Evolutionary conservation across 2,888 invertebrate species (phyloP).

Genomic region (Halocaridina rubra): DNA sequence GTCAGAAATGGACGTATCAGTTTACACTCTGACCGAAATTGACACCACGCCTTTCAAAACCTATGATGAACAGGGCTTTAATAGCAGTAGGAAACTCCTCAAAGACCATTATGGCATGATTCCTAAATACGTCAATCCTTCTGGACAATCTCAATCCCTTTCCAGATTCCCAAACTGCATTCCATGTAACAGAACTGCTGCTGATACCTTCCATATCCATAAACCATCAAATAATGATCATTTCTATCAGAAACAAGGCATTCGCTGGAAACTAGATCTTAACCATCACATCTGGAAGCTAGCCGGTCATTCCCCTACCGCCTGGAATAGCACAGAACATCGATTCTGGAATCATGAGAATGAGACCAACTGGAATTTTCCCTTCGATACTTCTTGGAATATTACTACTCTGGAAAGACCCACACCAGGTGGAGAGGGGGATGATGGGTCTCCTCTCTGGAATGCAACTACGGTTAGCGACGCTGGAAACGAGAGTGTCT

Average conservation of each 20-base stretch:
- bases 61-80: neutral
- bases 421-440: neutral
- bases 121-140: neutral
- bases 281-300: neutral
- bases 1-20: constrained; percentile 13
- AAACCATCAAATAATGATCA: neutral
- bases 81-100: constrained; percentile 1
- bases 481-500: neutral
- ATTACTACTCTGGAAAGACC: neutral
- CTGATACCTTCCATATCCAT: neutral
- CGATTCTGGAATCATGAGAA: neutral
- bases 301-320: neutral
- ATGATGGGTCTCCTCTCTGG: neutral
- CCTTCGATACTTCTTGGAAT: neutral
- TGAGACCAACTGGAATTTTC: neutral
- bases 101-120: neutral
- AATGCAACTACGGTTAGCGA: neutral
- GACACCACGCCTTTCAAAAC: constrained; percentile 48
- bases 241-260: neutral
- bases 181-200: neutral
- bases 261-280: neutral
- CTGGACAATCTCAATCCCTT: neutral
- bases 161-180: neutral
- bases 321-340: neutral
- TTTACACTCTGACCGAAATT: constrained; percentile 21